Base-by-base conservation (phyloP, 2,797 vertebrate genomes). In the Crocodylus rhombifer region DNA sequence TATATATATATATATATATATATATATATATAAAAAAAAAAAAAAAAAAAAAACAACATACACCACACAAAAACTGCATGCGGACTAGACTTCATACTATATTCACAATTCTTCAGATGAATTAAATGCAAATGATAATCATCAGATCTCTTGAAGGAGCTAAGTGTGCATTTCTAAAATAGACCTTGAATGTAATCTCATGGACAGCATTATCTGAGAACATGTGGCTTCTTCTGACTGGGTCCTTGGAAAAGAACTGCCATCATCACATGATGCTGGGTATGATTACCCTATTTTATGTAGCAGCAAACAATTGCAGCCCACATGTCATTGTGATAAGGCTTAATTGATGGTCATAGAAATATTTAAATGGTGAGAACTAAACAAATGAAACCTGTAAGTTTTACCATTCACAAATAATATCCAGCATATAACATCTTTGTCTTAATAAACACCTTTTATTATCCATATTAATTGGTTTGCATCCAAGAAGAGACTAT, bases 401-500 rank as follows among this genome's bases (percentile, higher is more conserved):
- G 67, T 33, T 28, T 57, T 36, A 64, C 25, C 60, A 67, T 87
- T 30, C 74, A 91, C 64, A 87, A 91, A 42, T 69, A 94, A 18
- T 84, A 26, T 55, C n/a, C 71, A 33, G 15, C 21, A 76, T 63
- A 80, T 75, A 84, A 65, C 15, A 82, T 60, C 17, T 82, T 26
- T 14, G 18, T 17, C 86, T 92, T 89, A 95, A 69, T 60, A 91
- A 64, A 64, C 6, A 1, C 73, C 80, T 90, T 90, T 90, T 87
- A 67, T 94, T 82, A 94, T 86, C 67, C 12, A 73, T 87, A 92
- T 86, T 93, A 87, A 92, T 93, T 87, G 92, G 80, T 89, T 91
- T 91, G 81, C 30, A 74, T 63, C 14, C 23, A 75, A 90, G 26
- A 25, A 5, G 17, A 63, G 65, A 89, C 62, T 86, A 36, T 82